phyloP scores from a whole-genome alignment of 1,140 invertebrate genomes.

The Drosophila mayri region DNA sequence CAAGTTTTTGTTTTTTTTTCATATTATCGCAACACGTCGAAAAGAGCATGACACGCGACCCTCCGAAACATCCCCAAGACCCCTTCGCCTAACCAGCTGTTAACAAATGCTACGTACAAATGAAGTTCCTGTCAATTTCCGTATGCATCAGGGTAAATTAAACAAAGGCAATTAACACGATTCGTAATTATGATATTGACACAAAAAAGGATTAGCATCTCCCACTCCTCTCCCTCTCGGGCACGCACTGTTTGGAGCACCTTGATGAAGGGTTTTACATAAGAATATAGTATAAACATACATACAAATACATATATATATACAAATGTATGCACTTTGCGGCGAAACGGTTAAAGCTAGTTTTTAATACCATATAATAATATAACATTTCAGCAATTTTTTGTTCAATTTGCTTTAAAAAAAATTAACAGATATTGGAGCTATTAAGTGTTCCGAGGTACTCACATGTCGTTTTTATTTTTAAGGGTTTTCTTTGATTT shows the following conservation, averaged over 20 bases:
- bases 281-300: no score
- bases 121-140: conserved; percentile 82
- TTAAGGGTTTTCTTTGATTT: no score
- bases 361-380: no score
- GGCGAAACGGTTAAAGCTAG: no score
- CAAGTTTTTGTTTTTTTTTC: no score
- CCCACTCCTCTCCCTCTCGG: conserved; percentile 3
- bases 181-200: conserved; percentile 58
- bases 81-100: conserved; percentile 1
- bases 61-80: conserved; percentile 27
- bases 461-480: no score
- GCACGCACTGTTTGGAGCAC: neutral
- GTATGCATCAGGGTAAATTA: conserved; percentile 74
- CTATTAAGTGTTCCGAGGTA: no score
- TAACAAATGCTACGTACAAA: conserved; percentile 58
- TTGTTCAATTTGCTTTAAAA: no score
- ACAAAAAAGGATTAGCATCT: conserved; percentile 24
- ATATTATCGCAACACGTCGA: neutral
- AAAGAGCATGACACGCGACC: neutral
- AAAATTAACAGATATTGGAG: no score
- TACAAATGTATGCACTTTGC: no score
- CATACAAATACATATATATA: no score
- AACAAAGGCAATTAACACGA: conserved; percentile 77
- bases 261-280: conserved; percentile 10
- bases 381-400: no score